Conservation (phyloP, 2,113 vertebrate genomes). For the Ceyx melanurus region DNA sequence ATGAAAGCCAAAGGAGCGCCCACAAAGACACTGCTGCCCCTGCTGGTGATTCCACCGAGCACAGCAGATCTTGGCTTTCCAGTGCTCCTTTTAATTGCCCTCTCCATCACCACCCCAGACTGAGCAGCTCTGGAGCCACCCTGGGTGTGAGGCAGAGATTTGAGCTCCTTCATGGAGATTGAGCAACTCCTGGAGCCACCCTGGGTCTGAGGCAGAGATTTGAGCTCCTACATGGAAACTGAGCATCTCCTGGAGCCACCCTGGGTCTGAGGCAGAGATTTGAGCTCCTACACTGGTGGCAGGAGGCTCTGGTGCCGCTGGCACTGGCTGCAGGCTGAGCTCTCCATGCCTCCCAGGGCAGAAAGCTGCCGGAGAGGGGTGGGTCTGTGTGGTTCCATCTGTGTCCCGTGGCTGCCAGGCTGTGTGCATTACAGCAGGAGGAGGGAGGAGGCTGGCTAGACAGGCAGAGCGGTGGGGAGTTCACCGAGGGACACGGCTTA, state of each 20-base stretch:
- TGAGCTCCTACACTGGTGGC: neutral
- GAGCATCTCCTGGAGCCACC: neutral
- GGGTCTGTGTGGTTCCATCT: accelerated
- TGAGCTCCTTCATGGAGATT: neutral
- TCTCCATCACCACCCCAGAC: accelerated
- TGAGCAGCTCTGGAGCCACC: neutral
- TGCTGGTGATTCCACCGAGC: neutral
- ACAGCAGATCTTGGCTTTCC: neutral
- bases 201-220: neutral
- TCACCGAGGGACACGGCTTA: accelerated
- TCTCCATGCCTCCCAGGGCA: accelerated
- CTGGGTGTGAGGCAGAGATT: neutral
- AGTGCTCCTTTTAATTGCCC: accelerated
- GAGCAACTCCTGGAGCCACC: neutral
- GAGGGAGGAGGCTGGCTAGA: neutral
- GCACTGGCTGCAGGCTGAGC: neutral
- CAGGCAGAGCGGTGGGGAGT: neutral
- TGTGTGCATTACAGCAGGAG: accelerated
- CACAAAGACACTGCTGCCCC: neutral
- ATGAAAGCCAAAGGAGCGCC: neutral
- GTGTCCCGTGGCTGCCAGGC: neutral
- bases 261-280: neutral
- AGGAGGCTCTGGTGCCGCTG: accelerated
- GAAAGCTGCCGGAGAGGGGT: neutral
- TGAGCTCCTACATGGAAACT: neutral